These are phyloP conservation scores for Fragum whitleyi DNA, from an alignment of 2,888 invertebrate genomes.

Conservation along the genomic window DNA sequence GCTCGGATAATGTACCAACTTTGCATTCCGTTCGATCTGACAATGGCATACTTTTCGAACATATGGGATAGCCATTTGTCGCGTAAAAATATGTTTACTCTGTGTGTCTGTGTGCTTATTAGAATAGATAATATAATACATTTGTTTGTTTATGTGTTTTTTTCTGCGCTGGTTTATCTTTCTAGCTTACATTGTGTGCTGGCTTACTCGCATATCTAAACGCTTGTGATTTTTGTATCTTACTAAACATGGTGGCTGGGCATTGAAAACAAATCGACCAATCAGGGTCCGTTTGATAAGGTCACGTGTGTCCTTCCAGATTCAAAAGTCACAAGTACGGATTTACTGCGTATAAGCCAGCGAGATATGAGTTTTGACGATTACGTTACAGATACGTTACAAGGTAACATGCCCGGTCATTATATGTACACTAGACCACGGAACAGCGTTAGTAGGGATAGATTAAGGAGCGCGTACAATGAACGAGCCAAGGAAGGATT, in stretches of 20 bases:
- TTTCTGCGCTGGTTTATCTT: constrained; percentile 22
- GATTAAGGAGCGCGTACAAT: constrained; percentile 73
- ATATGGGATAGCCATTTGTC: no score
- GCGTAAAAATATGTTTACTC: no score
- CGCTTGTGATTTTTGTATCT: constrained; percentile 6
- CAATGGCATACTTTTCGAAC: no score
- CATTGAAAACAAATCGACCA: constrained; percentile 12
- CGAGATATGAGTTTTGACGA: constrained; percentile 68
- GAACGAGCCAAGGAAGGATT: constrained; percentile 80
- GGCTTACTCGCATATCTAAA: constrained; percentile 7
- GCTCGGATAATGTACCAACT: no score
- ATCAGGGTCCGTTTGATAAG: constrained; percentile 11
- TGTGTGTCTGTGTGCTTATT: no score
- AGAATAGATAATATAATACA: no score
- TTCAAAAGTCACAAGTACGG: constrained; percentile 48
- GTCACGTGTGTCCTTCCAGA: constrained; percentile 50
- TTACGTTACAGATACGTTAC: constrained; percentile 69
- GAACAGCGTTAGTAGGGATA: constrained; percentile 55
- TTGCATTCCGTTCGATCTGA: no score
- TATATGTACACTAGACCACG: constrained; percentile 68
- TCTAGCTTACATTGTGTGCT: background rate
- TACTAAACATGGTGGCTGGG: constrained; percentile 20
- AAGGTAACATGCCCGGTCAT: constrained; percentile 66
- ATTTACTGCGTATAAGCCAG: constrained; percentile 28
- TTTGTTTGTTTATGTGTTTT: background rate